These are phyloP conservation scores for Crocodylus rhombifer DNA, from an alignment of 2,797 vertebrate genomes.

Conservation along the genomic window DNA sequence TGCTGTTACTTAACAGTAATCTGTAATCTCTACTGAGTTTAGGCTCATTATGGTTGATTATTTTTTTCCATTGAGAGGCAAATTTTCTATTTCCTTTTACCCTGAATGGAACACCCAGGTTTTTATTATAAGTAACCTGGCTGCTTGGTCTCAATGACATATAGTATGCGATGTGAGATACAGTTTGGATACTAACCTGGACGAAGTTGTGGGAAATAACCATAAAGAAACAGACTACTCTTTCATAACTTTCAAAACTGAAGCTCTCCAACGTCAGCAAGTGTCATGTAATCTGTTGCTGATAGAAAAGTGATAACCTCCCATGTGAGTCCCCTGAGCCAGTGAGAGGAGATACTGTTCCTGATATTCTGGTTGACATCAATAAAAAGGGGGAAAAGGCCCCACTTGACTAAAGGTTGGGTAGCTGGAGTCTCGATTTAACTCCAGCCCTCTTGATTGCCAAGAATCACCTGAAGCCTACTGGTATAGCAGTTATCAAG, in stretches of 20 bases:
- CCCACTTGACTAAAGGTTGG: not conserved
- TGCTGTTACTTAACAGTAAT: not conserved
- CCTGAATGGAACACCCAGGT: not conserved
- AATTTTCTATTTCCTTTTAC: not conserved
- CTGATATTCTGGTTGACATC: not conserved
- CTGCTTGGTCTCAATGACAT: not conserved
- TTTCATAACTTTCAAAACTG: not conserved
- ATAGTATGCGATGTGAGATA: not conserved
- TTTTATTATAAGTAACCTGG: not conserved
- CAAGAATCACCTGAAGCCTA: not conserved
- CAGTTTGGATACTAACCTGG: not conserved
- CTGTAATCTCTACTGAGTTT: not conserved
- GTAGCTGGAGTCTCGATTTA: not conserved
- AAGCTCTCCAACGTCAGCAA: not conserved
- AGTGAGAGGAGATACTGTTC: not conserved
- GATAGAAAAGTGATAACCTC: not conserved
- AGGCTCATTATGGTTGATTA: accelerated
- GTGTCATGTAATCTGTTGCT: not conserved
- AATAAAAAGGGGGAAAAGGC: not conserved
- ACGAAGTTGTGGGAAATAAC: not conserved
- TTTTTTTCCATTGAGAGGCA: not conserved
- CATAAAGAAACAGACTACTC: not conserved
- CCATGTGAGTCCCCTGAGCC: not conserved
- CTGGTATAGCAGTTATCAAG: not conserved
- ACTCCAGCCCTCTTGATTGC: not conserved